Percentiles rank a stretch among this genome's conserved stretches.
Conservation (phyloP, 92 coral and sea anemone genomes). For the Paragorgia papillata region DNA sequence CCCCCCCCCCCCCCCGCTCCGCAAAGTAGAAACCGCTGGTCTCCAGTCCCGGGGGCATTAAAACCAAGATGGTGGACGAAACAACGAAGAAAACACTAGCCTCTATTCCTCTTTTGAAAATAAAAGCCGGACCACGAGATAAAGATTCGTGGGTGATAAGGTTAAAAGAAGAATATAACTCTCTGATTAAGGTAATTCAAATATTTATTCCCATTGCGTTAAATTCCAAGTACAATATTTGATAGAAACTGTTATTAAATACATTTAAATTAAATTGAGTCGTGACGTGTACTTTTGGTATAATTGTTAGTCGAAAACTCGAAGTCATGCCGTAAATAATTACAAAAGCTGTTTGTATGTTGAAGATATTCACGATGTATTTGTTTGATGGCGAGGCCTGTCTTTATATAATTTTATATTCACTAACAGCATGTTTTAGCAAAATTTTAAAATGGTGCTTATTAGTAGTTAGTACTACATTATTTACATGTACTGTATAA, state of each 20-base stretch:
- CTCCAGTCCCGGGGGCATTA: neutral
- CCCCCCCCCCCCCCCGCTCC: no score
- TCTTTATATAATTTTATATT: no score
- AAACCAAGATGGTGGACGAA: constrained; percentile 97
- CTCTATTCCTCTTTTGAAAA: constrained; percentile 85
- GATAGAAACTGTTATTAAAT: neutral
- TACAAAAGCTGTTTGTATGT: no score
- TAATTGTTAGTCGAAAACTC: no score
- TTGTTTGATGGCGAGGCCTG: no score
- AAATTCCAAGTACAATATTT: neutral
- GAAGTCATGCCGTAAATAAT: no score
- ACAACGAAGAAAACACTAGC: constrained; percentile 87
- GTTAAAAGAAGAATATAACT: constrained; percentile 89
- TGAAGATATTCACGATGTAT: no score
- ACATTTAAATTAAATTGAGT: neutral
- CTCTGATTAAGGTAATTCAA: constrained; percentile 78
- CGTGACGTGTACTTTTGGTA: neutral
- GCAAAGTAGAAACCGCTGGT: neutral
- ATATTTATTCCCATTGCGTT: neutral
- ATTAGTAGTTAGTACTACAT: no score
- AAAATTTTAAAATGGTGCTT: no score
- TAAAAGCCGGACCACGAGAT: constrained; percentile 99
- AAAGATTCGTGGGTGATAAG: constrained; percentile 84
- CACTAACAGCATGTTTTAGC: no score
- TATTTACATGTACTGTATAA: no score